Conservation (phyloP, 2,888 invertebrate species). For the Argyresthia albistria region DNA sequence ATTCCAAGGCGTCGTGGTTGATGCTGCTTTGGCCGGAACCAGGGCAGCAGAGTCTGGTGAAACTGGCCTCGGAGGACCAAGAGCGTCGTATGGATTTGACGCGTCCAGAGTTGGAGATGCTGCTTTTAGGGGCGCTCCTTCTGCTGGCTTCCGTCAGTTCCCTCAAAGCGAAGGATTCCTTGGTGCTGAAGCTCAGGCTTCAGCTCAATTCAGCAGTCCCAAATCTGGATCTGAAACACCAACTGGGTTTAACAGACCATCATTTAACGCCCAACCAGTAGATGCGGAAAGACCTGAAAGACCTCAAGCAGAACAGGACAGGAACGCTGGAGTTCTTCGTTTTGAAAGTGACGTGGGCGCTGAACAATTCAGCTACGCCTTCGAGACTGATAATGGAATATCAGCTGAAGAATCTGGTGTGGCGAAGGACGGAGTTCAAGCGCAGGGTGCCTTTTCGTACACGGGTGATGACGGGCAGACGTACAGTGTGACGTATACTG, state of each 20-base stretch:
- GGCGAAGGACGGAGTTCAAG: slow-evolving; percentile 37
- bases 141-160: slow-evolving; percentile 17
- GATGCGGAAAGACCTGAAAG: slow-evolving; percentile 29
- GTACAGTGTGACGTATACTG: slow-evolving; percentile 51
- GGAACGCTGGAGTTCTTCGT: slow-evolving; percentile 32
- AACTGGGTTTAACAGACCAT: slow-evolving; percentile 2
- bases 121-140: slow-evolving; percentile 32
- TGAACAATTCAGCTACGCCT: slow-evolving; percentile 42
- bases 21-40: slow-evolving; percentile 46
- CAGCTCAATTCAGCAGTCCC: background rate
- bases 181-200: background rate
- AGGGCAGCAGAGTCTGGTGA: slow-evolving; percentile 33
- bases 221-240: background rate
- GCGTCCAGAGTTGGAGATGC: slow-evolving; percentile 58
- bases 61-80: slow-evolving; percentile 44
- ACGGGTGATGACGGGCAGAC: slow-evolving; percentile 52
- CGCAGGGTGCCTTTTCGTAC: slow-evolving; percentile 49
- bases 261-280: slow-evolving; percentile 2
- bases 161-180: too few relatives aligned
- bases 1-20: slow-evolving; percentile 55
- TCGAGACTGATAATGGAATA: slow-evolving; percentile 54
- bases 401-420: slow-evolving; percentile 42
- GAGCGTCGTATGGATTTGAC: slow-evolving; percentile 46
- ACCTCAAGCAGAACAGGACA: slow-evolving; percentile 32
- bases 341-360: slow-evolving; percentile 37